Base-by-base conservation (phyloP, 2,888 invertebrate genomes). In the Caenorhabditis auriculariae region DNA sequence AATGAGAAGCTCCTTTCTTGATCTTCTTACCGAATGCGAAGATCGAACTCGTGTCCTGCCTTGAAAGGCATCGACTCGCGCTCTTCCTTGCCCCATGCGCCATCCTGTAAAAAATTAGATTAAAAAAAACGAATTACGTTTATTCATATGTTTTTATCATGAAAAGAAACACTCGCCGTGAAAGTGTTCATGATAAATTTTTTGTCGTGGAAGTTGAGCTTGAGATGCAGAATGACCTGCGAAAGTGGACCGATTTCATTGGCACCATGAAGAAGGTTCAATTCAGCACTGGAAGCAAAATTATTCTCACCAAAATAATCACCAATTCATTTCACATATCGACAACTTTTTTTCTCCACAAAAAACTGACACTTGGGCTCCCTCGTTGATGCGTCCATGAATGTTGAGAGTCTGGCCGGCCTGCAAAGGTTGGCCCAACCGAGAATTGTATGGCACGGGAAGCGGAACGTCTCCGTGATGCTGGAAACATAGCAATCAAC, bases 51-150 rank as follows among this genome's bases (percentile, higher is more conserved):
- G 27, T 78, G 62, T 52, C 77, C 77, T 12, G 65, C 47, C 24
- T 74, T 66, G 62, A 75, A 74, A 6, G 69, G 69, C 26, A 68
- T 55, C 24, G 74, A 75, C 35, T 69, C 68, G 51, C 72, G 62
- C 59, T 77, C 77, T 58, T 81, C 79, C 60, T 79, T 76, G 49
- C 75, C 79, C 76, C 79, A 81, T 9, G 61, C 61, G 17, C 69
- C 74, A 50, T 69, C 57, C 56, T 75, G 55, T 7, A 61, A 66
- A 5, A 24, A 38, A 17, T n/a, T 28, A 5, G 3, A 32, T 46
- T 7, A 46, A 3, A 15, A 9, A 4, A 43, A 43, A 21, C 23
- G 23, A n/a, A 24, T 9, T 12, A 45, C 45, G 6, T 12, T 24
- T 45, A 7, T 21, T 19, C 35, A 28, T 37, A 24, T 44, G 17